These are phyloP conservation scores for Drosophila pseudotakahashii DNA, from an alignment of 2,888 invertebrate genomes.

Conservation along the genomic window DNA sequence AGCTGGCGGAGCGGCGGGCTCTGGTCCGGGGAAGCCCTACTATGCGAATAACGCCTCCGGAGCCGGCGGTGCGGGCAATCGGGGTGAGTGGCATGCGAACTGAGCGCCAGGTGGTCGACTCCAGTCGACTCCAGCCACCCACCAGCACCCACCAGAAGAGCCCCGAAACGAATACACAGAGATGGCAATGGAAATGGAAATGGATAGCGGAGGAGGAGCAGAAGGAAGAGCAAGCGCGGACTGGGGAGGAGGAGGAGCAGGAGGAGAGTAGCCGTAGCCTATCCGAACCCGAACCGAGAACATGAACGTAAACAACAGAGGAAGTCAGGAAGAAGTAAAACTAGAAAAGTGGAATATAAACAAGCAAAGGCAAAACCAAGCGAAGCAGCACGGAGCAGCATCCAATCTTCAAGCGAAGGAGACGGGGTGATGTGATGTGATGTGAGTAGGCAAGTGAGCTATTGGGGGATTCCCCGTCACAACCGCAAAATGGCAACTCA, in stretches of 20 bases:
- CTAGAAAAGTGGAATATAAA: constrained; percentile 6
- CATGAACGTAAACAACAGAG: not conserved
- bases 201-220: constrained; percentile 7
- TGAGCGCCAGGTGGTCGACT: constrained; percentile 44
- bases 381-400: constrained; percentile 1
- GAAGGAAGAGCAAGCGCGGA: not conserved
- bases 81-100: constrained; percentile 81
- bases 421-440: not conserved
- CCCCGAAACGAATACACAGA: constrained; percentile 22
- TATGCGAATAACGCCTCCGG: constrained; percentile 69
- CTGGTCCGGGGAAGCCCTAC: constrained; percentile 63
- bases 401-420: not conserved
- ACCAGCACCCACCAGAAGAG: constrained; percentile 1
- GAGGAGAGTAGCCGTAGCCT: too few species aligned
- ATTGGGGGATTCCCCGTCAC: constrained; percentile 3
- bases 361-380: not conserved
- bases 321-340: constrained; percentile 4
- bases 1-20: constrained; percentile 27
- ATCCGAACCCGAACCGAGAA: not conserved
- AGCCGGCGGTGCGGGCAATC: constrained; percentile 74
- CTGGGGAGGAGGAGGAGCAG: not conserved
- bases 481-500: constrained; percentile 12
- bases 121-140: constrained; percentile 1
- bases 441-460: constrained; percentile 16
- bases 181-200: constrained; percentile 1